These are phyloP conservation scores for Hylaea fasciaria DNA, from an alignment of 2,888 invertebrate species.

Conservation along the genomic window DNA sequence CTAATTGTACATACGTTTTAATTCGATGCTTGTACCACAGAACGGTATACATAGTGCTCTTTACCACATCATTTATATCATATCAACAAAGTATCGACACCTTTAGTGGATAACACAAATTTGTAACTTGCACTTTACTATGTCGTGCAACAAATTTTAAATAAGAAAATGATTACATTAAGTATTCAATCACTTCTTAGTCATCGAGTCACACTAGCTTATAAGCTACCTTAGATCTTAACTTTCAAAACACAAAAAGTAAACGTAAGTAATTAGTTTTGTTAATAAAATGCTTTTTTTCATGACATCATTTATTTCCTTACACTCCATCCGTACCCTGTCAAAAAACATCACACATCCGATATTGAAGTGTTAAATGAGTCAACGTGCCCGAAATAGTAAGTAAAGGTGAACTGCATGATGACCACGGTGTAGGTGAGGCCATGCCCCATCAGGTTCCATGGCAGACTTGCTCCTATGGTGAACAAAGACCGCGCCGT, in stretches of 20 bases:
- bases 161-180: no score
- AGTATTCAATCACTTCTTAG: background rate
- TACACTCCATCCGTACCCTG: background rate
- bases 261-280: background rate
- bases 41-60: no score
- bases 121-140: no score
- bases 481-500: constrained; percentile 43
- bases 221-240: background rate
- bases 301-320: background rate
- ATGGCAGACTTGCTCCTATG: constrained; percentile 46
- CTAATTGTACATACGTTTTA: no score
- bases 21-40: no score
- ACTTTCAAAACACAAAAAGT: background rate
- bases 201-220: constrained; percentile 9
- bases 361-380: background rate
- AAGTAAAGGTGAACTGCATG: constrained; percentile 47
- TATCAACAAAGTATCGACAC: no score
- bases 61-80: no score
- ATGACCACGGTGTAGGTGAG: constrained; percentile 50
- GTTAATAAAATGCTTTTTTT: background rate
- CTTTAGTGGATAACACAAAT: no score
- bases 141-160: no score
- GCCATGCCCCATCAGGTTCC: constrained; percentile 28
- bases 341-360: background rate
- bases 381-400: background rate